A percentile compares a stretch with the other conserved stretches of the same genome.
Conservation (phyloP, 1,140 invertebrate species). For the Bombus polaris region DNA sequence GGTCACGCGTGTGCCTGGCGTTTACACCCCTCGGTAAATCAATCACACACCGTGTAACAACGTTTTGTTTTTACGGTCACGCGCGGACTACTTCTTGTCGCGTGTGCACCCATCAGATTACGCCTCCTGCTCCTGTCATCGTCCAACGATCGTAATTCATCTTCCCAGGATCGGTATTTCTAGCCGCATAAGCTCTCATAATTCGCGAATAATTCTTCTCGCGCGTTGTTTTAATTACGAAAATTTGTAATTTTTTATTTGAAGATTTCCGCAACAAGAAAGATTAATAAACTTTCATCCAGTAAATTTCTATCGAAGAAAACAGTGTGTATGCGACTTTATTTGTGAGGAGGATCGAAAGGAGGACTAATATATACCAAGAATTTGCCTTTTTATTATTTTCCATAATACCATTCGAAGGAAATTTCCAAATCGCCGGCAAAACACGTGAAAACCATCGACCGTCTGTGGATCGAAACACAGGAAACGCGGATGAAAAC, state of each 20-base stretch:
- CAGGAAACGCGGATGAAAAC: neutral
- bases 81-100: conserved; percentile 19
- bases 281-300: neutral
- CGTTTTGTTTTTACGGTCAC: conserved; percentile 67
- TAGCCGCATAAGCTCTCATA: neutral
- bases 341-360: too few relatives aligned
- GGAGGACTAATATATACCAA: too few relatives aligned
- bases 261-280: too few relatives aligned
- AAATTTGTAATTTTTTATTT: too few relatives aligned
- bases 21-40: conserved; percentile 73
- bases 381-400: too few relatives aligned
- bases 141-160: conserved; percentile 44
- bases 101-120: neutral
- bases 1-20: conserved; percentile 63
- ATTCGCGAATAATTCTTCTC: neutral
- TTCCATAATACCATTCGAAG: neutral
- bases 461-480: neutral
- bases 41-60: conserved; percentile 66
- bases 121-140: conserved; percentile 44
- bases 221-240: neutral
- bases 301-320: too few relatives aligned
- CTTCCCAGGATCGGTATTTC: conserved; percentile 5
- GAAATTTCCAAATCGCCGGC: rapidly evolving
- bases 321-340: too few relatives aligned
- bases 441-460: neutral